Evolutionary conservation across 2,888 invertebrate species (phyloP).

Genomic region (Stomorhina lunata): DNA sequence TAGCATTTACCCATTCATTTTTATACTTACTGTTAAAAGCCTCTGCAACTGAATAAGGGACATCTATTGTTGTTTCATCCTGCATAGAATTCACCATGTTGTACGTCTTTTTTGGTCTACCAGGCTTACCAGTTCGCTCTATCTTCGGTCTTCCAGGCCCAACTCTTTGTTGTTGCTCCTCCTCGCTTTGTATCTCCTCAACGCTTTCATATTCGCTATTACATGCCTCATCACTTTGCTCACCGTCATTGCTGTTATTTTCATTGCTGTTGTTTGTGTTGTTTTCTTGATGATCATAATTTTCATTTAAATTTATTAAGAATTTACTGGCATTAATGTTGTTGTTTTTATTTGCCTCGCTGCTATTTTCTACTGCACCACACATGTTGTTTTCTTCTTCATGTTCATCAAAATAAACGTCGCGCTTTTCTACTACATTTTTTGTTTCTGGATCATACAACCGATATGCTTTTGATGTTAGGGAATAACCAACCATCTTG

Average conservation of each 20-base stretch:
- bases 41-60: constrained; percentile 13
- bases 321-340: not conserved
- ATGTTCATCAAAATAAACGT: constrained; percentile 37
- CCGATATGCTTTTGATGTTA: constrained; percentile 29
- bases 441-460: constrained; percentile 29
- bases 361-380: not conserved
- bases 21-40: constrained; percentile 4
- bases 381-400: not conserved
- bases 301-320: not conserved
- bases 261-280: not conserved
- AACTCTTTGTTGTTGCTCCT: constrained; percentile 26
- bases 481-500: constrained; percentile 11
- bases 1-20: constrained; percentile 32
- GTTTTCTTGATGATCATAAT: no score
- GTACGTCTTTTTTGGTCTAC: not conserved
- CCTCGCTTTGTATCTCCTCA: constrained; percentile 1
- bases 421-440: constrained; percentile 38
- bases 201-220: not conserved
- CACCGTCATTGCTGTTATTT: not conserved
- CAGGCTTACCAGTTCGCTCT: constrained; percentile 3
- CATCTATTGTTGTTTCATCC: not conserved
- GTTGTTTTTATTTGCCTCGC: not conserved
- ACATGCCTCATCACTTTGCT: not conserved
- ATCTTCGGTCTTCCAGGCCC: constrained; percentile 29
- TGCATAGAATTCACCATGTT: not conserved